A percentile compares a stretch with the other conserved stretches of the same genome.
Evolutionary conservation across 2,797 vertebrate genomes (phyloP).

Genomic region (Synaphobranchus kaupii): DNA sequence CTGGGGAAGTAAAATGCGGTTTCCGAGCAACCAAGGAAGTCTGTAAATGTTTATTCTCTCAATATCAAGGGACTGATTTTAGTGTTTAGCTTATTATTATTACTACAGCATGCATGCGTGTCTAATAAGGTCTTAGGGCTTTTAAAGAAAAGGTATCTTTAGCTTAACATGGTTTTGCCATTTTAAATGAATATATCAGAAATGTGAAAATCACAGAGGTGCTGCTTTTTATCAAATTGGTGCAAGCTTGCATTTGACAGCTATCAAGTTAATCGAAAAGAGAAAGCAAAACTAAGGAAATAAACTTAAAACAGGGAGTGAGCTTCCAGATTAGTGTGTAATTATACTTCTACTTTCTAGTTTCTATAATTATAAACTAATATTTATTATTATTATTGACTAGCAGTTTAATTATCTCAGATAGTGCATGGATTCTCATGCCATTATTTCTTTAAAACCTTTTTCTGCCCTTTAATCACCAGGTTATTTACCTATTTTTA

Average conservation of each 20-base stretch:
- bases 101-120: conserved; percentile 40
- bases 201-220: not conserved
- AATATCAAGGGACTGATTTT: conserved; percentile 11
- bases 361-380: not conserved
- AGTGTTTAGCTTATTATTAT: conserved; percentile 14
- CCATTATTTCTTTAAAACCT: not conserved
- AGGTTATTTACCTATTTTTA: not conserved
- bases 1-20: conserved; percentile 28
- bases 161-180: not conserved
- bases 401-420: not conserved
- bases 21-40: conserved; percentile 24
- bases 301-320: not conserved
- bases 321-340: not conserved
- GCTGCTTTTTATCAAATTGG: not conserved
- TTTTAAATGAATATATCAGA: not conserved
- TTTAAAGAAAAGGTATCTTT: not conserved
- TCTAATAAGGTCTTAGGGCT: conserved; percentile 27
- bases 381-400: not conserved
- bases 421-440: not conserved
- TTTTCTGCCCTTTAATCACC: not conserved
- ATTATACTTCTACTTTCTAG: not conserved
- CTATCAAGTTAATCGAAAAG: not conserved
- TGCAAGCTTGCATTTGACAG: not conserved
- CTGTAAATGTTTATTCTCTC: conserved; percentile 15
- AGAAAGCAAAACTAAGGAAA: not conserved